phyloP scores from a whole-genome alignment of 2,113 vertebrate genomes.

The Nesogale talazaci region DNA sequence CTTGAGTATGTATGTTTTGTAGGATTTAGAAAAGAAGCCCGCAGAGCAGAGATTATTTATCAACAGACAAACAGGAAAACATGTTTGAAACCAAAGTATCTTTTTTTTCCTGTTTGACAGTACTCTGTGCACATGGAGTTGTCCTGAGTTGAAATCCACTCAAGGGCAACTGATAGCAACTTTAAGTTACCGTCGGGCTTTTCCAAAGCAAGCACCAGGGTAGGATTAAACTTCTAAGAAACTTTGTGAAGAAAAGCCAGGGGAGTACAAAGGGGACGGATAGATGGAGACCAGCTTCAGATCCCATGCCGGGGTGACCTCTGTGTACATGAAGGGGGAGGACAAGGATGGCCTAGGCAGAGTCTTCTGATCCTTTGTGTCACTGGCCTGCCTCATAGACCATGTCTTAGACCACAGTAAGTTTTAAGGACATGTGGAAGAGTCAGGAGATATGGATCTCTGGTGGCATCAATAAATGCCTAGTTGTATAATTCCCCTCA shows the following conservation, averaged over 20 bases:
- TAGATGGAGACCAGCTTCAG: not conserved
- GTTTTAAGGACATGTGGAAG: not conserved
- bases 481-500: not conserved
- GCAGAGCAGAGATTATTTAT: not conserved
- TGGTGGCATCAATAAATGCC: not conserved
- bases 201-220: not conserved
- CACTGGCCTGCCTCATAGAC: not conserved
- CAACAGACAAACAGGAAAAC: not conserved
- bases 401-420: not conserved
- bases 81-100: not conserved
- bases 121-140: not conserved
- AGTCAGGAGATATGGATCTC: not conserved
- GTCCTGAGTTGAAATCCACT: not conserved
- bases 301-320: not conserved
- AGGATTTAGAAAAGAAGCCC: not conserved
- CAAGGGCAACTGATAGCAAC: not conserved
- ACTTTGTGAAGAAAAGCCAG: not conserved
- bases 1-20: not conserved
- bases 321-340: not conserved
- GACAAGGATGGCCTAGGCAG: not conserved
- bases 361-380: too few species aligned
- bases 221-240: not conserved
- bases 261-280: not conserved
- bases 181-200: not conserved
- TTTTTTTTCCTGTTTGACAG: too few species aligned